phyloP scores from a whole-genome alignment of 2,888 invertebrate genomes.

The Podabrus alpinus region DNA sequence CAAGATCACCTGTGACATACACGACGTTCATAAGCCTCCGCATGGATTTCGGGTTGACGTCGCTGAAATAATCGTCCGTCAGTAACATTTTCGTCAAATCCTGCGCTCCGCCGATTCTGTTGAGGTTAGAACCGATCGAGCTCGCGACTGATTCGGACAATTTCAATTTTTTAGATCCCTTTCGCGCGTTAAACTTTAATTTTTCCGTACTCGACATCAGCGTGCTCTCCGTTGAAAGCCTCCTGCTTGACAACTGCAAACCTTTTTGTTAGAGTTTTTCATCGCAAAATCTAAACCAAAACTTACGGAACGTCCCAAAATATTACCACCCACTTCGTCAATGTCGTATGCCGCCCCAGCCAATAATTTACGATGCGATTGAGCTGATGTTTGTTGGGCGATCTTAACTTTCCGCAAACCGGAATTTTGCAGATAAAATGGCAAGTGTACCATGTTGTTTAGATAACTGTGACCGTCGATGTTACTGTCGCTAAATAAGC shows the following conservation, averaged over 20 bases:
- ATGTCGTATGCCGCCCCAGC: conserved; percentile 55
- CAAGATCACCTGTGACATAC: conserved; percentile 80
- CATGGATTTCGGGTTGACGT: conserved; percentile 98
- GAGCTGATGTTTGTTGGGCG: conserved; percentile 78
- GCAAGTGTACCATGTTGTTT: conserved; percentile 94
- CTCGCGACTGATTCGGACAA: conserved; percentile 89
- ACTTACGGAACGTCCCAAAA: conserved; percentile 59
- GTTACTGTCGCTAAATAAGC: conserved; percentile 86
- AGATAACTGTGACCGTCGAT: conserved; percentile 95
- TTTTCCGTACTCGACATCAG: conserved; percentile 84
- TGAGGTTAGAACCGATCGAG: conserved; percentile 86
- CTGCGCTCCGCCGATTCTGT: conserved; percentile 76
- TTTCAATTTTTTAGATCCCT: conserved; percentile 74
- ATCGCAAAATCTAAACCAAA: neutral
- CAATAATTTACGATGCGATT: conserved; percentile 57
- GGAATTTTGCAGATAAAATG: conserved; percentile 97
- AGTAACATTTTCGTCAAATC: conserved; percentile 78
- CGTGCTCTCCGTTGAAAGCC: conserved; percentile 79
- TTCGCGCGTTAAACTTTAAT: conserved; percentile 58
- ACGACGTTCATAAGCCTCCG: conserved; percentile 94
- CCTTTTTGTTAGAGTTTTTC: neutral
- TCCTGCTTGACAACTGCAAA: conserved; percentile 69
- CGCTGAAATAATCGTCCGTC: conserved; percentile 98
- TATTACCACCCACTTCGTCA: conserved; percentile 60
- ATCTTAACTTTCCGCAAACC: conserved; percentile 87